Conservation (phyloP, 2,888 invertebrate genomes). For the Hydraecia micacea region DNA sequence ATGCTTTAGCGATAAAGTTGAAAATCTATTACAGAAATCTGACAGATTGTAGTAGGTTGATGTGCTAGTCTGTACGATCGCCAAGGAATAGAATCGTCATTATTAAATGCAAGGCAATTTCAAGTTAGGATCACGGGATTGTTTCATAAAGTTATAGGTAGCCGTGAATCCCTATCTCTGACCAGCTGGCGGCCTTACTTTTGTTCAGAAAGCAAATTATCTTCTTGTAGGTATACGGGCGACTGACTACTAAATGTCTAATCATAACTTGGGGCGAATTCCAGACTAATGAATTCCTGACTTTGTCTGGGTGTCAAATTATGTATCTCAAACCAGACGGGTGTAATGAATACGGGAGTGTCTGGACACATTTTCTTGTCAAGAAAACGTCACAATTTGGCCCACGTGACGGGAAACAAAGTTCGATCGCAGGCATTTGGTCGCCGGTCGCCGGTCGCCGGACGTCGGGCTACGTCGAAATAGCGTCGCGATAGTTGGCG, state of each 20-base stretch:
- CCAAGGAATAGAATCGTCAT: neutral
- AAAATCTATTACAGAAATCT: too few relatives aligned
- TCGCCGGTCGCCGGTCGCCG: conserved; percentile 56
- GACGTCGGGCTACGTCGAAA: conserved; percentile 80
- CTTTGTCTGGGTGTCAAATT: conserved; percentile 29
- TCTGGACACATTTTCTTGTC: conserved; percentile 47
- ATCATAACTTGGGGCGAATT: conserved; percentile 24
- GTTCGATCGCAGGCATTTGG: conserved; percentile 61
- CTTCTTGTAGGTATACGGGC: neutral
- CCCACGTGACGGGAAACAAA: conserved; percentile 69
- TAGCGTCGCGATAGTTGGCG: conserved; percentile 83
- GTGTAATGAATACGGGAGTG: conserved; percentile 36
- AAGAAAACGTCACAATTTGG: conserved; percentile 51
- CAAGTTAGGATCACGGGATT: neutral
- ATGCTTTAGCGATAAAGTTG: too few relatives aligned
- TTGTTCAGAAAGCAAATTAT: neutral
- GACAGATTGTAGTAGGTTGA: too few relatives aligned
- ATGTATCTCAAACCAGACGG: conserved; percentile 35
- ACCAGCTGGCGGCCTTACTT: neutral
- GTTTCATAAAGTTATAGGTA: neutral
- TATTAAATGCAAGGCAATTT: neutral
- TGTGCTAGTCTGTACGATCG: too few relatives aligned
- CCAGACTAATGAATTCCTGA: conserved; percentile 27
- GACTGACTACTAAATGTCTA: conserved; percentile 1
- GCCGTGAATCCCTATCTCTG: neutral